phyloP scores from a whole-genome alignment of 2,888 invertebrate species.

The Meta bourneti region DNA sequence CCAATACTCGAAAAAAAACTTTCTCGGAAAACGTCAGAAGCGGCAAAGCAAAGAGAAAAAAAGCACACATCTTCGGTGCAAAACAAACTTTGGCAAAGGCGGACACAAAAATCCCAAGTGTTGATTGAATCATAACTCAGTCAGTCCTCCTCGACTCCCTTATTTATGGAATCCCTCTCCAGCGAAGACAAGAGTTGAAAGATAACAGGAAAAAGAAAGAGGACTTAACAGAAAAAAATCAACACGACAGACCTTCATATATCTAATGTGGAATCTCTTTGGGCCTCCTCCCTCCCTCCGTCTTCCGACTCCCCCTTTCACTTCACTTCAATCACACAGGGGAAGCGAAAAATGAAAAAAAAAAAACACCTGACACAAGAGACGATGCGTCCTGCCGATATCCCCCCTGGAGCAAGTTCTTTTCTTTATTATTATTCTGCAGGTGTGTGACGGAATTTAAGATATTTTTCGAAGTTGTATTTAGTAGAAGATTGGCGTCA shows the following conservation, averaged over 20 bases:
- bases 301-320: not conserved
- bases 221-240: slow-evolving; percentile 11
- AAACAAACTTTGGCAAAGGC: not conserved
- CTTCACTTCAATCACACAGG: slow-evolving; percentile 1
- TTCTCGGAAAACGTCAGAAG: no score
- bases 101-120: not conserved
- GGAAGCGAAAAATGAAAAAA: not conserved
- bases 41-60: no score
- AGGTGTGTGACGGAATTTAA: not conserved
- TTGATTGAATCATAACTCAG: slow-evolving; percentile 44
- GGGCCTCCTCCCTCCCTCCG: not conserved
- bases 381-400: not conserved
- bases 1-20: no score
- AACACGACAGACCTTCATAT: slow-evolving; percentile 37
- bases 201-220: not conserved
- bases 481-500: not conserved
- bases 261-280: slow-evolving; percentile 38
- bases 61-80: not conserved
- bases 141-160: not conserved
- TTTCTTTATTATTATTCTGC: not conserved
- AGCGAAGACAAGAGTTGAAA: not conserved
- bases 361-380: not conserved
- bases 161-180: slow-evolving; percentile 11
- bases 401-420: not conserved
- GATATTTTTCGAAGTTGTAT: not conserved